Base-by-base conservation (phyloP, 64 coral and sea anemone species). In the Stichodactyla helianthus region DNA sequence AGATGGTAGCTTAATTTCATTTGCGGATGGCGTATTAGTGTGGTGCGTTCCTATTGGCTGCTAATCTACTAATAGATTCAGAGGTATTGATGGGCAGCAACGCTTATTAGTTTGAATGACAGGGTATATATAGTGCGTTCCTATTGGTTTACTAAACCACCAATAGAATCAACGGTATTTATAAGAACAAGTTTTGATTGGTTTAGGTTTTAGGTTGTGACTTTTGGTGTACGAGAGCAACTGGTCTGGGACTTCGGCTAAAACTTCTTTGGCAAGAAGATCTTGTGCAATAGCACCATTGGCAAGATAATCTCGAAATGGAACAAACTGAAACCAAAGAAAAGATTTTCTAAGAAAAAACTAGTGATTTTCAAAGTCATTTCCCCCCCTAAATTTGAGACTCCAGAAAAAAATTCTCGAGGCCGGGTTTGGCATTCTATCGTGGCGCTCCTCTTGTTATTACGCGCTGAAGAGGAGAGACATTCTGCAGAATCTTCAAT, bases 281-380 rank as follows among this genome's bases (percentile, higher is more conserved):
- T 97, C 94, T 56, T 86, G 80, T 51, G 80, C 94, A 20, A 97
- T 17, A n/a, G 50, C 51, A 53, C 94, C 94, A 20, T 52, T 90
- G 1, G 23, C 68, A 27, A 93, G 92, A 89, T 93, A 97, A 92
- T 97, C 94, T 87, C 91, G 94, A 86, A 97, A 97, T 54, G 94
- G 94, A 51, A 97, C 94, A 26, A 97, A 97, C 94, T 97, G 82
- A 54, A 93, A 97, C 26, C 62, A 90, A 83, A 86, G 82, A 53
- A 87, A 77, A 58, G 16, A 61, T 58, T 31, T 74, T 26, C 68
- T 74, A 10, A 74, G 68, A 74, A 74, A 74, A 60, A 60, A 15
- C 35, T 44, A 44, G 35, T 44, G 35, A 3, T 65, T 65, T 65
- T 65, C 19, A n/a, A 65, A 65, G 9, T 9, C 5, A 7, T 65